Base-by-base conservation (phyloP, 2,797 vertebrate species). In the Triplophysa bombifrons region DNA sequence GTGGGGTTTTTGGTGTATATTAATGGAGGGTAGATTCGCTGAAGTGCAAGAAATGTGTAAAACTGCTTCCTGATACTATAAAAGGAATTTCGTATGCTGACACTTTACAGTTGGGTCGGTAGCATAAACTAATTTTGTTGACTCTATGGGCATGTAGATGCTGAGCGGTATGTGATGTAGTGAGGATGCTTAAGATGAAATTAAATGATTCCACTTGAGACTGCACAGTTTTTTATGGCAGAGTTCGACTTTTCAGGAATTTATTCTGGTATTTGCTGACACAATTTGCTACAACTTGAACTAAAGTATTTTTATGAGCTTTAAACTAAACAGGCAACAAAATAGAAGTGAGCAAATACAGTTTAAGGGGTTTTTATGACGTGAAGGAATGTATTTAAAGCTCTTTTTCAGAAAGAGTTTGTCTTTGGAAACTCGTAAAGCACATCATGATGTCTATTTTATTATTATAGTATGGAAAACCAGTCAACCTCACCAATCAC, bases 1-100 rank as follows among this genome's bases (percentile, higher is more conserved):
- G 14, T 30, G 10, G 13, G 67, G 46, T 78, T 78, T 16, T 63
- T 64, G 68, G 46, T 19, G 46, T 78, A 53, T 25, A 27, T n/a
- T 30, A 27, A 25, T 17, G 16, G 27, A 19, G 20, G 19, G 55
- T 14, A 69, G 46, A 78, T 63, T 44, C 63, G 76, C 46, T 71
- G 75, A 70, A 4, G 17, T 0, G 25, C 13, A 41, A 58, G 46
- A 63, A 63, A 71, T 53, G 27, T 20, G 58, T 51, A 53, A 41
- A 64, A 44, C 67, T 19, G 44, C 67, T 61, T 53, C 38, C 30
- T 71, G 70, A 63, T n/a, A 44, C 16, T 25, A 25, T 78, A 7
- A 53, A 64, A 71, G 44, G 0, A 25, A 22, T 71, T 78, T 63
- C 19, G 19, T 60, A 41, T 19, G 51, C 30, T 19, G 73, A 55